phyloP scores from a whole-genome alignment of 2,113 vertebrate species.

The Sclerurus mexicanus region DNA sequence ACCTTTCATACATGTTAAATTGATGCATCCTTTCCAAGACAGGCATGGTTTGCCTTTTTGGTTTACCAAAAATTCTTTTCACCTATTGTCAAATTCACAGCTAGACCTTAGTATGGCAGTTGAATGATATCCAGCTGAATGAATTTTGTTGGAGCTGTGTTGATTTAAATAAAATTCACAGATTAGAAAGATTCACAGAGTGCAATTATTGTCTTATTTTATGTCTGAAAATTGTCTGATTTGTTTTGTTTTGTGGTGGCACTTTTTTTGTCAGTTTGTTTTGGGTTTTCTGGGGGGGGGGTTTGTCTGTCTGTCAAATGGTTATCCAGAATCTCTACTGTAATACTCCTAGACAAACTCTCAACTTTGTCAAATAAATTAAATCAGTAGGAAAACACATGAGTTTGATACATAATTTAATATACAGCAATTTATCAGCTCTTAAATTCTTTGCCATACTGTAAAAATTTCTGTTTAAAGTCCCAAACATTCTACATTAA shows the following conservation, averaged over 20 bases:
- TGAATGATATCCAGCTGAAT: background rate
- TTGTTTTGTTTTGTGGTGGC: background rate
- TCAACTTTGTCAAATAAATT: background rate
- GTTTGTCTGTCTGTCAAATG: background rate
- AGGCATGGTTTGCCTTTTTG: background rate
- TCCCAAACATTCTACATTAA: background rate
- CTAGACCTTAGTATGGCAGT: background rate
- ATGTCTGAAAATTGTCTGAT: background rate
- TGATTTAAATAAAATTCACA: background rate
- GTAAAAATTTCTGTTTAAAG: background rate
- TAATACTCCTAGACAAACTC: background rate
- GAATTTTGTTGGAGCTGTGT: background rate
- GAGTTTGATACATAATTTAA: background rate
- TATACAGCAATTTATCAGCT: background rate
- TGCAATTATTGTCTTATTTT: background rate
- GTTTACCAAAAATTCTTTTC: background rate
- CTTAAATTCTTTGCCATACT: background rate
- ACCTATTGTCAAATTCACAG: background rate
- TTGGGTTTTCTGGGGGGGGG: background rate
- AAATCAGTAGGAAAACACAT: background rate
- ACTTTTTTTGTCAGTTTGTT: background rate
- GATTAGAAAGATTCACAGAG: background rate
- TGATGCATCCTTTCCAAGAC: background rate
- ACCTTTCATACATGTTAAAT: background rate
- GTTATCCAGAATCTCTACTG: background rate